Evolutionary conservation across 2,113 vertebrate genomes (phyloP).

Genomic region (Heterotis niloticus): DNA sequence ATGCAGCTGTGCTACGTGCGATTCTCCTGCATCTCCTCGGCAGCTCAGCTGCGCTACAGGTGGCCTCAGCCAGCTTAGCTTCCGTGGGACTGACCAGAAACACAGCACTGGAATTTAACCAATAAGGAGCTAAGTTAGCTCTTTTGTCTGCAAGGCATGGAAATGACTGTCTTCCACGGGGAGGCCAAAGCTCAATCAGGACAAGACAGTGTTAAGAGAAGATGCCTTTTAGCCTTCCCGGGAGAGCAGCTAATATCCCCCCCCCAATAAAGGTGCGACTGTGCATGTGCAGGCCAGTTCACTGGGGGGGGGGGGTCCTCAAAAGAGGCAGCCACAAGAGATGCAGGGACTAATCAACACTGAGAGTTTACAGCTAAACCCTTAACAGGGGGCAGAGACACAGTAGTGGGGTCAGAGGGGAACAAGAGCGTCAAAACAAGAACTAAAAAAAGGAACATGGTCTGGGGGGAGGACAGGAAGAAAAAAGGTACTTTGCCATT

Average conservation of each 20-base stretch:
- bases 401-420: constrained; percentile 15
- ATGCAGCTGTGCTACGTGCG: constrained; percentile 9
- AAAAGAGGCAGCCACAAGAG: constrained; percentile 31
- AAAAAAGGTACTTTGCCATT: constrained; percentile 23
- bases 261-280: neutral
- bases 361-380: constrained; percentile 30
- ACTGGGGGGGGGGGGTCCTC: constrained; percentile 16
- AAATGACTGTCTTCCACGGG: neutral
- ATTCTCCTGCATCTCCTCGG: constrained; percentile 3
- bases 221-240: neutral
- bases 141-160: neutral
- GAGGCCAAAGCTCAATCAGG: neutral
- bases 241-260: neutral
- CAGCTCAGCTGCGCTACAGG: neutral
- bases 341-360: constrained; percentile 41
- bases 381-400: constrained; percentile 12
- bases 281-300: constrained; percentile 9
- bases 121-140: neutral
- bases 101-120: neutral
- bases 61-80: too few relatives aligned
- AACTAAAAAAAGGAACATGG: constrained; percentile 25
- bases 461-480: neutral
- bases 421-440: constrained; percentile 28
- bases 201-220: neutral
- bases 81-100: neutral